Percentiles rank a stretch among this genome's conserved stretches.
These are phyloP conservation scores for Oryzias dopingdopingensis DNA, from an alignment of 2,797 vertebrate genomes.

Conservation along the genomic window DNA sequence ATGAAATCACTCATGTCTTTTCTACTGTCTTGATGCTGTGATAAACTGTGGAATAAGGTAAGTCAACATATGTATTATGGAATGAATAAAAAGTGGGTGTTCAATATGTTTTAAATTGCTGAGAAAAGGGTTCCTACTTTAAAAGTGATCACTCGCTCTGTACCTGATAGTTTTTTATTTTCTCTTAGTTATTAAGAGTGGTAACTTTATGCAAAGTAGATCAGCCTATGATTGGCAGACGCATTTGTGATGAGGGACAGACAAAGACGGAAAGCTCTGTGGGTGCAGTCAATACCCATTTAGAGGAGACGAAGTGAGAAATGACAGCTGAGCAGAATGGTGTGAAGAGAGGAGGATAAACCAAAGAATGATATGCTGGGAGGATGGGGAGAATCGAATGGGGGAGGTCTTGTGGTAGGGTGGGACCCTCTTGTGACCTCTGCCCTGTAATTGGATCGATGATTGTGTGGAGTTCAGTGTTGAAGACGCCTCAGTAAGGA, in stretches of 20 bases:
- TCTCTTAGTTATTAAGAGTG: constrained; percentile 21
- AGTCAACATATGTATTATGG: too few relatives aligned
- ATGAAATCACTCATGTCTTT: too few relatives aligned
- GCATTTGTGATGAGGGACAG: constrained; percentile 63
- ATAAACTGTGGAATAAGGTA: too few relatives aligned
- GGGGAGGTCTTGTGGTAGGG: constrained; percentile 62
- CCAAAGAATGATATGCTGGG: constrained; percentile 63
- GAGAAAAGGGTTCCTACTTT: too few relatives aligned
- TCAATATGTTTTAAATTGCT: too few relatives aligned
- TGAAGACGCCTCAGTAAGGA: constrained; percentile 56
- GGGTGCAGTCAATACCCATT: constrained; percentile 71
- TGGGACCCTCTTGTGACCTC: constrained; percentile 64
- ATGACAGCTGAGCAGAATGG: constrained; percentile 75
- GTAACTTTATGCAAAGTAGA: constrained; percentile 48
- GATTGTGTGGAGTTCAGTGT: constrained; percentile 44
- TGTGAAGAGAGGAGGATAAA: constrained; percentile 65
- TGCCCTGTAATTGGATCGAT: constrained; percentile 68
- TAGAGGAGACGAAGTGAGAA: constrained; percentile 72
- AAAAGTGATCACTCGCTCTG: too few relatives aligned
- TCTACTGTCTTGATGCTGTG: too few relatives aligned
- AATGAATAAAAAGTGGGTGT: too few relatives aligned
- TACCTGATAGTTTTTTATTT: too few relatives aligned
- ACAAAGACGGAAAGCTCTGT: constrained; percentile 65
- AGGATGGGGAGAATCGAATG: constrained; percentile 55
- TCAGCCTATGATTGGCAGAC: constrained; percentile 67